Base-by-base conservation (phyloP, 2,797 vertebrate genomes). In the Coluber constrictor region DNA sequence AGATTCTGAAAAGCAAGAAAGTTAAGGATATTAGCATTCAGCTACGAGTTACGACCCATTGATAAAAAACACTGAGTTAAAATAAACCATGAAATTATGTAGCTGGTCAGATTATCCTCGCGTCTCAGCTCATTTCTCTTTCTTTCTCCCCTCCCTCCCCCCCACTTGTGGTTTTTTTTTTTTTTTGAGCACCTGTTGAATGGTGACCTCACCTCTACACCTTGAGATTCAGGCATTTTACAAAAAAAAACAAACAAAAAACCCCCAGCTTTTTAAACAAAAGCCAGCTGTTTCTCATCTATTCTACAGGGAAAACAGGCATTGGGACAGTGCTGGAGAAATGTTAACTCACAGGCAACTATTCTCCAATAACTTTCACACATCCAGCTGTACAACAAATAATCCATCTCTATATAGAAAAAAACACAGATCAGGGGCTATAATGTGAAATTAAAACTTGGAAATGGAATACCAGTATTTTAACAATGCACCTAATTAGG, bases 251-350 rank as follows among this genome's bases (percentile, higher is more conserved):
- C 1, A 96, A 97, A 98, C 97, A 37, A 98, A 98, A 47, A 47
- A 1, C 7, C 47, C 47, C 47, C 1, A 97, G 97, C 97, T 97
- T 97, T 97, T 97, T 96, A 98, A 98, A 98, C 97, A 97, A 97
- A 97, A 97, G 66, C 96, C 98, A 98, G 98, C 97, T 98, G 98
- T 97, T 98, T 97, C 96, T 95, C 97, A 97, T 97, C 95, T 95
- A 94, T 94, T 92, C 96, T 96, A 90, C 70, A 93, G 94, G 96
- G 93, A 92, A 94, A 93, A 94, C 54, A 94, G 94, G 93, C 94
- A 95, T 96, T 66, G 86, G 96, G 94, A 96, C 96, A 93, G 96
- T 95, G 95, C 94, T 89, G 94, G 94, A 95, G 96, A 95, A 97
- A 96, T 95, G 95, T 95, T 94, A 97, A 97, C 95, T 96, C 96